Evolutionary conservation across 2,888 invertebrate species (phyloP), one percentile per base, ranked within the genome.

Genomic region (Machimus atricapillus): DNA sequence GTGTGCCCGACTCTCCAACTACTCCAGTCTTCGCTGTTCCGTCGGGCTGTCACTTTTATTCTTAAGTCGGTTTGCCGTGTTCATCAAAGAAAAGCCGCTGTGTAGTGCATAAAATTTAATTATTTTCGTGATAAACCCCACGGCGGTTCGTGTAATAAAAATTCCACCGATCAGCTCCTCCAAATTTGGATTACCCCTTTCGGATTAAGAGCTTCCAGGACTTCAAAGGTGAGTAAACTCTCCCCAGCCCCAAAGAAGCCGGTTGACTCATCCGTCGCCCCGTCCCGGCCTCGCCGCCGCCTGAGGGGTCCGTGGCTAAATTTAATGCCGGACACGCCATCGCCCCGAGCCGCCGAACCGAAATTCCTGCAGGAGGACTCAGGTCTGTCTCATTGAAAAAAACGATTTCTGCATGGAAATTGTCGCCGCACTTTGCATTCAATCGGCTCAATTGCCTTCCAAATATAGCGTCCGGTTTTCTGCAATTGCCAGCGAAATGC

Each of bases 241-340:
- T 23, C 37, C 34, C 19, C 76, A 19, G 66, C 12, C 66, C 66
- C 23, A 12, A 43, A 43, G 40, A 78, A 78, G 78, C 78, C 78
- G 78, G 78, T 78, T 78, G 78, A 78, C 37, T 78, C 78, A 78
- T 78, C 43, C 78, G 78, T 9, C 78, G 4, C 66, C 37, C 43
- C 78, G 78, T 19, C 78, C 66, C 66, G 66, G 9, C 66, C 19
- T 66, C 12, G 14, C 12, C 2, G 66, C 7, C 23, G 23, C 2
- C 66, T 12, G 66, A 23, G 23, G 23, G 66, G 66, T 76, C 31
- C 27, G 76, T 40, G 23, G 78, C 78, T 78, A 78, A 40, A 78
- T 23, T 40, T 78, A 78, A 78, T 78, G 78, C 43, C 78, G 40
- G 40, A 78, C 78, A 78, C 78, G 78, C 78, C 43, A 78, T 78